phyloP scores from a whole-genome alignment of 2,113 vertebrate species.

The Gyps fulvus region DNA sequence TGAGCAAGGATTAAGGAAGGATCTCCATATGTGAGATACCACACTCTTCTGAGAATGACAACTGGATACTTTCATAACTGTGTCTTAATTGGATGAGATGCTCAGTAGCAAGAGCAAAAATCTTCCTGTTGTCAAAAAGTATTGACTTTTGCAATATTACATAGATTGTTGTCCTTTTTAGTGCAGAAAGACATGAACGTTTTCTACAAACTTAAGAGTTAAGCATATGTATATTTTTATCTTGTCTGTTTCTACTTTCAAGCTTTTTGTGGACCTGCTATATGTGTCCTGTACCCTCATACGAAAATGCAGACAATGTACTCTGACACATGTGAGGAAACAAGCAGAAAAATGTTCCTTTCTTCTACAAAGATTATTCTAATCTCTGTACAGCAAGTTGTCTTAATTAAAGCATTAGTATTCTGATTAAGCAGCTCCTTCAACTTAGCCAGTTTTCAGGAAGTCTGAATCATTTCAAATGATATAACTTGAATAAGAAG shows the following conservation, averaged over 20 bases:
- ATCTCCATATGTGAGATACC: background rate
- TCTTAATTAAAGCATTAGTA: background rate
- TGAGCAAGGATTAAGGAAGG: background rate
- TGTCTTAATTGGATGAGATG: background rate
- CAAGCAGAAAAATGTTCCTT: background rate
- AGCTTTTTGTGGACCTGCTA: background rate
- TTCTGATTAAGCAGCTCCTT: background rate
- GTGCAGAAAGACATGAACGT: background rate
- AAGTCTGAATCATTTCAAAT: background rate
- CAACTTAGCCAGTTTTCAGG: background rate
- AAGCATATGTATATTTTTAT: background rate
- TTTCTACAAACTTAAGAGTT: background rate
- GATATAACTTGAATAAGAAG: background rate
- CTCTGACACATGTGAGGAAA: background rate
- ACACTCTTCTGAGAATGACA: background rate
- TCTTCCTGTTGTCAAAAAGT: background rate
- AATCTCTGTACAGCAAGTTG: background rate
- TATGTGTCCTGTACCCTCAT: background rate
- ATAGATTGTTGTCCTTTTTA: background rate
- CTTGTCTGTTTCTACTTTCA: background rate
- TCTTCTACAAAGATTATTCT: background rate
- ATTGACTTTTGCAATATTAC: background rate
- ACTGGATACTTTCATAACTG: background rate
- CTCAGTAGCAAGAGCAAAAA: background rate
- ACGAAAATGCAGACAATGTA: background rate